These are phyloP conservation scores for Styela clava DNA, from an alignment of 23 tunicate genomes.

Conservation along the genomic window DNA sequence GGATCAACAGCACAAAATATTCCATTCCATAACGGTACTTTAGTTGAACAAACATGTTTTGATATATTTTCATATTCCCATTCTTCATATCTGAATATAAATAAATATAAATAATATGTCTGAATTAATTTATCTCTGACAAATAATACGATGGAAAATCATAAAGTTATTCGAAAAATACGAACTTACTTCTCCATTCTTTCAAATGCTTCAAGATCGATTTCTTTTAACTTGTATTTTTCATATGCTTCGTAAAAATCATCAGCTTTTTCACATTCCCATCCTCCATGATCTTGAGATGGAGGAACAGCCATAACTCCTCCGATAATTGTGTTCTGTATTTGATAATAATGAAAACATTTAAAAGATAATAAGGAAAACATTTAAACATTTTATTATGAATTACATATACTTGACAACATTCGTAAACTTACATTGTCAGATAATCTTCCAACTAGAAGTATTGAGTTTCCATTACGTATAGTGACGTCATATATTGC, in stretches of 20 bases:
- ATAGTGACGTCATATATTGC: constrained; percentile 89
- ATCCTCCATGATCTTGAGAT: constrained; percentile 59
- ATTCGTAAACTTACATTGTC: too few relatives aligned
- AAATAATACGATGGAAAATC: too few relatives aligned
- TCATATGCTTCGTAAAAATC: constrained; percentile 82
- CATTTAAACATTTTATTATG: too few relatives aligned
- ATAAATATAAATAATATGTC: too few relatives aligned
- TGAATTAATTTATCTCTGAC: too few relatives aligned
- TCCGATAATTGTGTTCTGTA: constrained; percentile 40
- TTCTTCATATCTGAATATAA: constrained; percentile 67
- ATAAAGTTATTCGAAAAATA: too few relatives aligned
- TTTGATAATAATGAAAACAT: neutral
- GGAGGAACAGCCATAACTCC: constrained; percentile 88
- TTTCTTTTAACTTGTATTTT: constrained; percentile 46
- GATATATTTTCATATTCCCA: constrained; percentile 66
- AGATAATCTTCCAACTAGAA: neutral
- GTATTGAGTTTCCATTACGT: constrained; percentile 65
- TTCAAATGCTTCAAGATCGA: constrained; percentile 38
- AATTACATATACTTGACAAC: neutral
- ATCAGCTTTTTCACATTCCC: constrained; percentile 63
- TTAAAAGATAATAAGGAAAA: too few relatives aligned
- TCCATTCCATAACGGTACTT: constrained; percentile 89
- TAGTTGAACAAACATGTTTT: constrained; percentile 31
- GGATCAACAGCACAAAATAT: constrained; percentile 79
- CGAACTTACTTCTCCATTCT: constrained; percentile 8